A percentile compares a stretch with the other conserved stretches of the same genome.
Conservation (phyloP, 2,113 vertebrate species). For the Pagrus major region DNA sequence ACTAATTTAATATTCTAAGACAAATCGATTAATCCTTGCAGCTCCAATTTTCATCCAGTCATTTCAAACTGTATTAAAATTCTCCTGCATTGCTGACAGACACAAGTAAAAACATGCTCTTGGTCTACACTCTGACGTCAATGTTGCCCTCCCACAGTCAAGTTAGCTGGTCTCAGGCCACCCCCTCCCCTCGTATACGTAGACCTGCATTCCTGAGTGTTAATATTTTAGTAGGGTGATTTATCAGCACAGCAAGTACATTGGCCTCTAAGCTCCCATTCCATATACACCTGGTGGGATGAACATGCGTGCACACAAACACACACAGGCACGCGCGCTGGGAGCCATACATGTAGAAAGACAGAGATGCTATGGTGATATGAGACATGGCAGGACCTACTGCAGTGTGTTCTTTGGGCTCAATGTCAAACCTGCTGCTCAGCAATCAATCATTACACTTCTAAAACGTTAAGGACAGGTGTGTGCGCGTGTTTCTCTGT, state of each 20-base stretch:
- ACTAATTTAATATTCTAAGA: too few relatives aligned
- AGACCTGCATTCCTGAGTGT: conserved; percentile 60
- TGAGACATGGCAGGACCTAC: conserved; percentile 71
- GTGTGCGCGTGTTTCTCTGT: background rate
- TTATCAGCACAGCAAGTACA: conserved; percentile 72
- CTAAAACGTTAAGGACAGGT: conserved; percentile 66
- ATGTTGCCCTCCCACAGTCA: conserved; percentile 33
- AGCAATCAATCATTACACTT: conserved; percentile 77
- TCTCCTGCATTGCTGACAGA: conserved; percentile 16
- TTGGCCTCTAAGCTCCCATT: conserved; percentile 69
- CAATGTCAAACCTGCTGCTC: conserved; percentile 80
- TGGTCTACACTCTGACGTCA: conserved; percentile 33
- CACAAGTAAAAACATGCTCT: background rate
- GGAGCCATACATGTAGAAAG: conserved; percentile 49
- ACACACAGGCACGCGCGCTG: background rate
- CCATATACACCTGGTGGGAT: conserved; percentile 60
- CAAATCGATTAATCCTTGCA: too few relatives aligned
- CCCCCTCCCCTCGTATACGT: conserved; percentile 32
- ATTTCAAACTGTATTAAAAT: background rate
- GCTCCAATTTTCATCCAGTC: background rate
- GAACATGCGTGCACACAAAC: conserved; percentile 37
- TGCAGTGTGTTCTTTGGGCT: conserved; percentile 71
- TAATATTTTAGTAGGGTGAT: conserved; percentile 80
- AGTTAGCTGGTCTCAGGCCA: conserved; percentile 32
- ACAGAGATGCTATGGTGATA: conserved; percentile 51